Conservation (phyloP, 2,888 invertebrate genomes). For the Mythimna vitellina region DNA sequence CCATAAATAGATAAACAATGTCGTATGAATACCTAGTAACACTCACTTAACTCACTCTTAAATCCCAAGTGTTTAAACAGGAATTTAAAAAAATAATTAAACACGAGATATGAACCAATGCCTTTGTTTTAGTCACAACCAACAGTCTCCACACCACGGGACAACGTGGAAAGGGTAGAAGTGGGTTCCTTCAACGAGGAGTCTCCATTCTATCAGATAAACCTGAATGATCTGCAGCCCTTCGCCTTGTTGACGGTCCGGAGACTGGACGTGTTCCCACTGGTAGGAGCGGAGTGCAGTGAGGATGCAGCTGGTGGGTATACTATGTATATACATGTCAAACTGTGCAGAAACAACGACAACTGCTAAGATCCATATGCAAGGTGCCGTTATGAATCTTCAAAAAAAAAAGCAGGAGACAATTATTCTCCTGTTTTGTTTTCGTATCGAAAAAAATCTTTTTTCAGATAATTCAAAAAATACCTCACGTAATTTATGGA, state of each 20-base stretch:
- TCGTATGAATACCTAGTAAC: too few species aligned
- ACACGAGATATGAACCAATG: background rate
- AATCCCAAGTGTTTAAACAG: background rate
- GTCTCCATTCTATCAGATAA: conserved; percentile 87
- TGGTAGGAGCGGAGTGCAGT: conserved; percentile 72
- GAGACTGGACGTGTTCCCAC: conserved; percentile 80
- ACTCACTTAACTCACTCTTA: background rate
- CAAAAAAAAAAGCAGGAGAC: too few species aligned
- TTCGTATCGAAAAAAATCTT: too few species aligned
- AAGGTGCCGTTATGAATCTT: too few species aligned
- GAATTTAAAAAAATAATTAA: background rate
- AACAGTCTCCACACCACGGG: conserved; percentile 76
- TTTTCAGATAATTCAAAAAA: too few species aligned
- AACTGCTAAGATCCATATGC: too few species aligned
- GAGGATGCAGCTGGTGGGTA: conserved; percentile 51
- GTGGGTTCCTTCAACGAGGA: conserved; percentile 83
- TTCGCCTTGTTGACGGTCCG: conserved; percentile 80
- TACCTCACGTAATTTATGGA: too few species aligned
- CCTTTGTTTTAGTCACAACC: conserved; percentile 73
- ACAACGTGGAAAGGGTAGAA: conserved; percentile 81
- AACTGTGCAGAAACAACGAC: too few species aligned
- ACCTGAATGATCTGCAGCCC: conserved; percentile 82
- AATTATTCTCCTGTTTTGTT: too few species aligned
- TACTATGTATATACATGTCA: too few species aligned
- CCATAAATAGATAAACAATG: too few species aligned